These are phyloP conservation scores for Theristus sp. DNA, from an alignment of 2,888 invertebrate species.

Conservation along the genomic window DNA sequence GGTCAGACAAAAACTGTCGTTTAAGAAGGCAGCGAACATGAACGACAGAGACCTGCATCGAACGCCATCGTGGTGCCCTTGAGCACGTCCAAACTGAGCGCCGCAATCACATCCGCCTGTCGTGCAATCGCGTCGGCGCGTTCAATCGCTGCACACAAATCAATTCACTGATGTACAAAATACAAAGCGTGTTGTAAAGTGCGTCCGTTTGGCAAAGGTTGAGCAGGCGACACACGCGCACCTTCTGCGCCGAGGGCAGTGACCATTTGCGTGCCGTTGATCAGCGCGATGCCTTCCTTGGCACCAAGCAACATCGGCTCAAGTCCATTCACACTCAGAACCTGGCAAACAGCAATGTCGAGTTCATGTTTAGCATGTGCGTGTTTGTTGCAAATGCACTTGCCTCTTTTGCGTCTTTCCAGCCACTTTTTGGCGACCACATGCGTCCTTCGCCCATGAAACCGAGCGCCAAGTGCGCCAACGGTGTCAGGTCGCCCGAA, in stretches of 20 bases:
- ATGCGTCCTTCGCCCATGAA: slow-evolving; percentile 47
- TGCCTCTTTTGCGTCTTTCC: slow-evolving; percentile 1
- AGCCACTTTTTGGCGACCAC: slow-evolving; percentile 43
- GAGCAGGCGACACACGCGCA: slow-evolving; percentile 12
- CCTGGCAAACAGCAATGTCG: slow-evolving; percentile 17
- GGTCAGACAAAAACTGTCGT: slow-evolving; percentile 1
- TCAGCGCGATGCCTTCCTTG: slow-evolving; percentile 47
- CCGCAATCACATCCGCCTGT: slow-evolving; percentile 47
- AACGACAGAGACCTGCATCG: slow-evolving; percentile 37
- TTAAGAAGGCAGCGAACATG: background rate
- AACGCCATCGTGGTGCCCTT: slow-evolving; percentile 47
- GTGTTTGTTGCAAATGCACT: background rate
- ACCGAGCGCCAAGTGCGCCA: slow-evolving; percentile 47
- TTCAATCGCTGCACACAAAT: slow-evolving; percentile 37
- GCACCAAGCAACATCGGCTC: slow-evolving; percentile 41
- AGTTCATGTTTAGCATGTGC: slow-evolving; percentile 16
- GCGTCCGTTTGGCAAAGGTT: background rate
- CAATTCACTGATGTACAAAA: background rate
- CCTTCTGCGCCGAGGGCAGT: slow-evolving; percentile 46
- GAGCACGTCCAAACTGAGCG: slow-evolving; percentile 45
- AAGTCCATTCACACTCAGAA: slow-evolving; percentile 40
- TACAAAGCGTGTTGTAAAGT: background rate
- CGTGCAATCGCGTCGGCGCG: slow-evolving; percentile 41
- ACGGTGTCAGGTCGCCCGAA: slow-evolving; percentile 46
- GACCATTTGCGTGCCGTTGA: slow-evolving; percentile 50